Evolutionary conservation across 2,888 invertebrate genomes (phyloP).

Genomic region (Epinotia demarniana): DNA sequence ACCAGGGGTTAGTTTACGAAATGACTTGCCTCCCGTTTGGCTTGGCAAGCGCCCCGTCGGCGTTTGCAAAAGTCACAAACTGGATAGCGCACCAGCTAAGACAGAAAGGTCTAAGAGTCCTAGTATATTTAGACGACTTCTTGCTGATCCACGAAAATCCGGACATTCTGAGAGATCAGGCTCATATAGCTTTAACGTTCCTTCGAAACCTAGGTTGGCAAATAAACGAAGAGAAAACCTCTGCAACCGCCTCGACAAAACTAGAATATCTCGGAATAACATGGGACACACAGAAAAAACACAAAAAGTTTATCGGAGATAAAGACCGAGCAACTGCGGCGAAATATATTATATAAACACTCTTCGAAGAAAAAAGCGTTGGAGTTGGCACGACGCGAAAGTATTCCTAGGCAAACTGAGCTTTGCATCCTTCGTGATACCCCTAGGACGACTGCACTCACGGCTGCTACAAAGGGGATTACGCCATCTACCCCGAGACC

Average conservation of each 20-base stretch:
- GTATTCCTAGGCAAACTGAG: conserved; percentile 36
- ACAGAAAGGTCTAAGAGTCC: conserved; percentile 33
- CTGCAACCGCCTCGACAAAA: not conserved
- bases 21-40: conserved; percentile 30
- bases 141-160: conserved; percentile 37
- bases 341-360: no score
- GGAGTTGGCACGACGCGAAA: conserved; percentile 40
- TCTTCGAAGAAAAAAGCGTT: not conserved
- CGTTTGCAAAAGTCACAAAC: conserved; percentile 44
- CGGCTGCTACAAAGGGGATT: conserved; percentile 5
- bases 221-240: conserved; percentile 2
- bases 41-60: conserved; percentile 31
- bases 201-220: conserved; percentile 27
- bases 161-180: conserved; percentile 7
- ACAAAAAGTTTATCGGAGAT: not conserved
- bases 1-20: conserved; percentile 21
- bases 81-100: conserved; percentile 40
- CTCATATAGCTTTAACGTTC: conserved; percentile 9
- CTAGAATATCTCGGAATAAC: not conserved
- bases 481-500: not conserved
- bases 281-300: not conserved
- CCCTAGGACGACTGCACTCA: conserved; percentile 32
- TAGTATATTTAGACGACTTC: conserved; percentile 47
- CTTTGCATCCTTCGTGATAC: conserved; percentile 36
- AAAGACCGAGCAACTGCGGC: not conserved